Percentiles rank a stretch among this genome's conserved stretches.
These are phyloP conservation scores for Rhingia rostrata DNA, from an alignment of 2,888 invertebrate species.

Conservation along the genomic window DNA sequence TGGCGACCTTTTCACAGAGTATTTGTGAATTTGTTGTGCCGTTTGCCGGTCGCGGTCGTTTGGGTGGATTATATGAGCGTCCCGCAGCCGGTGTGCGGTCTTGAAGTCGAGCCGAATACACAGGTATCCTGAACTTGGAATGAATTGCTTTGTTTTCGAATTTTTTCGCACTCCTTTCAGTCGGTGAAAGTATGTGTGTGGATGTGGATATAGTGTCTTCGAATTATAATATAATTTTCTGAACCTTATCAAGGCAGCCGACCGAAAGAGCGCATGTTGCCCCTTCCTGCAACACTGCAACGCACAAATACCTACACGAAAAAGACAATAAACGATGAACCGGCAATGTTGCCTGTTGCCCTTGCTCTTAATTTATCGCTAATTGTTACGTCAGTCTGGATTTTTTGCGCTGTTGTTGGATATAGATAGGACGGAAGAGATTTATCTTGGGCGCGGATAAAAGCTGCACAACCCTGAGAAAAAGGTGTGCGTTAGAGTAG, in stretches of 20 bases:
- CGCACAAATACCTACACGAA: neutral
- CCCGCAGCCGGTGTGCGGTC: slow-evolving; percentile 60
- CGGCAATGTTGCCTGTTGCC: slow-evolving; percentile 48
- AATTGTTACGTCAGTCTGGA: slow-evolving; percentile 74
- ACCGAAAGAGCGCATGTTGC: slow-evolving; percentile 27
- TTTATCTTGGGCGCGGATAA: slow-evolving; percentile 62
- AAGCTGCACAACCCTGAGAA: slow-evolving; percentile 50
- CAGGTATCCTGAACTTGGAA: slow-evolving; percentile 61
- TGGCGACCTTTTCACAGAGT: slow-evolving; percentile 71
- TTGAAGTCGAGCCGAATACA: slow-evolving; percentile 1
- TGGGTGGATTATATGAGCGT: slow-evolving; percentile 17
- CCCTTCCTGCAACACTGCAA: slow-evolving; percentile 29
- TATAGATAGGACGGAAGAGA: slow-evolving; percentile 58
- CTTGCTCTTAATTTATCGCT: slow-evolving; percentile 73
- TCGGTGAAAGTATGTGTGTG: neutral
- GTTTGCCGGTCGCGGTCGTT: neutral
- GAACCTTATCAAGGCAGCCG: slow-evolving; percentile 67
- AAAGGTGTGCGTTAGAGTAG: slow-evolving; percentile 28
- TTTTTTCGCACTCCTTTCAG: slow-evolving; percentile 28
- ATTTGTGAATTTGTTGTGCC: slow-evolving; percentile 18
- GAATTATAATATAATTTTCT: slow-evolving; percentile 68
- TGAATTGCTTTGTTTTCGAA: slow-evolving; percentile 32
- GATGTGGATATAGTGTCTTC: slow-evolving; percentile 49
- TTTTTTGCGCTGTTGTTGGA: slow-evolving; percentile 34
- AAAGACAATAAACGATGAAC: slow-evolving; percentile 63